Evolutionary conservation across 2,797 vertebrate genomes (phyloP).

Genomic region (Galaxias olidus): DNA sequence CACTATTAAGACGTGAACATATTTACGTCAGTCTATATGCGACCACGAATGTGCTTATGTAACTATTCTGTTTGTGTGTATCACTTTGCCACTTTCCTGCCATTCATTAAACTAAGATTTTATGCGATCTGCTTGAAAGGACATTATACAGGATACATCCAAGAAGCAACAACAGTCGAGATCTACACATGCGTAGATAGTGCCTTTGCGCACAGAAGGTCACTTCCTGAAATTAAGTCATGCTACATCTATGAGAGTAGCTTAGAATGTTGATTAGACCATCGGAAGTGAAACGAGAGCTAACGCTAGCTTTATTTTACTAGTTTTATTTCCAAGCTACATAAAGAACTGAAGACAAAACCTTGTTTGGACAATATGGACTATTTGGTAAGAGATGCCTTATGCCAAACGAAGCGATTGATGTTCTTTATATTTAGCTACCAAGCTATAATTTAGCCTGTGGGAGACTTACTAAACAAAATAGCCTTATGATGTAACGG

Average conservation of each 20-base stretch:
- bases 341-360: slow-evolving; percentile 25
- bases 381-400: slow-evolving; percentile 73
- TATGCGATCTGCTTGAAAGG: too few species aligned
- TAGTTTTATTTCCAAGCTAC: too few species aligned
- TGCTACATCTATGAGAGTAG: slow-evolving; percentile 51
- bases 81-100: background rate
- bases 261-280: slow-evolving; percentile 64
- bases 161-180: too few species aligned
- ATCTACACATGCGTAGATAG: slow-evolving; percentile 35
- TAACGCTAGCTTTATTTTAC: too few species aligned
- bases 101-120: too few species aligned
- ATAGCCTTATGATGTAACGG: too few species aligned
- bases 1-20: slow-evolving; percentile 36
- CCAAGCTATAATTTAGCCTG: too few species aligned
- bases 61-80: slow-evolving; percentile 26
- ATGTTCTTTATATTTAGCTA: slow-evolving; percentile 9
- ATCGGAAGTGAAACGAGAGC: slow-evolving; percentile 29
- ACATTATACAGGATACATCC: too few species aligned
- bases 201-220: too few species aligned
- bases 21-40: slow-evolving; percentile 25
- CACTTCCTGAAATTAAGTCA: slow-evolving; percentile 69
- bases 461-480: too few species aligned
- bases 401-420: slow-evolving; percentile 18
- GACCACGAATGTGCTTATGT: slow-evolving; percentile 20
- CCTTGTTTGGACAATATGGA: too few species aligned